Conservation (phyloP, 2,797 vertebrate genomes). For the Microctenopoma steveboyesi region DNA sequence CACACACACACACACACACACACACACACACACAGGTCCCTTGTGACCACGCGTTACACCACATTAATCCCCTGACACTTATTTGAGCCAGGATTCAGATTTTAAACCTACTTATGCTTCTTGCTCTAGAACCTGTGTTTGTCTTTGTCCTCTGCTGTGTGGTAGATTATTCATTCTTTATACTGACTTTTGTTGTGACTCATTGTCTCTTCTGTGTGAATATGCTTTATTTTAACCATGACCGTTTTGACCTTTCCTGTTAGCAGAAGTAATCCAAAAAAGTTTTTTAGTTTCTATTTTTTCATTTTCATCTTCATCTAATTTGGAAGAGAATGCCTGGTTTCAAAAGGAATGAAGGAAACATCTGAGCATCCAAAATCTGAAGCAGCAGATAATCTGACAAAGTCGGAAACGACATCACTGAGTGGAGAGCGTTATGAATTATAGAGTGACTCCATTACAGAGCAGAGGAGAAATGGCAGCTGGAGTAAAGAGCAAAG, state of each 20-base stretch:
- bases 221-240: background rate
- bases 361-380: constrained; percentile 3
- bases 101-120: constrained; percentile 29
- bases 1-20: constrained; percentile 28
- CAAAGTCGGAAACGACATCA: constrained; percentile 27
- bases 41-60: constrained; percentile 61
- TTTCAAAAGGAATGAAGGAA: background rate
- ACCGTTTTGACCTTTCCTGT: no score
- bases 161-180: constrained; percentile 13
- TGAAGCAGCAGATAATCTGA: constrained; percentile 29
- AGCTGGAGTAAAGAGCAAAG: constrained; percentile 18
- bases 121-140: constrained; percentile 24
- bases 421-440: constrained; percentile 56
- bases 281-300: no score
- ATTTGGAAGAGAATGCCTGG: background rate
- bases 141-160: constrained; percentile 46
- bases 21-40: constrained; percentile 41
- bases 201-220: background rate
- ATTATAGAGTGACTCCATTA: constrained; percentile 69
- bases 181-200: background rate
- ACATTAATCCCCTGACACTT: constrained; percentile 69
- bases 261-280: no score
- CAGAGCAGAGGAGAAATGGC: constrained; percentile 25
- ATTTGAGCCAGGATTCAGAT: constrained; percentile 66
- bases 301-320: no score